Evolutionary conservation across 1,140 invertebrate genomes (phyloP), one percentile per base, ranked within the genome.

Genomic region (Harpegnathos saltator): DNA sequence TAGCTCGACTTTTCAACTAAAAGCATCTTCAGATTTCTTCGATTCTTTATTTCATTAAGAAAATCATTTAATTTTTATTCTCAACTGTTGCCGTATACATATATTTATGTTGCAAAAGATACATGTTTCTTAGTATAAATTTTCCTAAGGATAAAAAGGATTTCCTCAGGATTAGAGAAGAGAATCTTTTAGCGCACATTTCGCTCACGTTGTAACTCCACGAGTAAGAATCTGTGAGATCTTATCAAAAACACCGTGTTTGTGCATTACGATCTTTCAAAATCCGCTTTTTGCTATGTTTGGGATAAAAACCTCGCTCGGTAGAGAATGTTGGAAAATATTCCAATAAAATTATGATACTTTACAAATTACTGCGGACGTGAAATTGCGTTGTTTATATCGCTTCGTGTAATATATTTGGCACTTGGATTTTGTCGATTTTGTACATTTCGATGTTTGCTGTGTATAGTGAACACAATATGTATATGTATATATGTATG

Each of bases 361-460:
- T 22, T 22, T 56, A 48, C 59, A 80, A 80, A 80, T 71, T 48
- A 38, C 33, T 29, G 65, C n/a, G 74, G 74, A 38, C 62, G 44
- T 22, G 52, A 80, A 80, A 80, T 69, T 71, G 65, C 56, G 65
- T 80, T 80, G 65, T 65, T 80, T 71, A 80, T 69, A 44, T 68
- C 75, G 75, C 50, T 78, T 69, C 14, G 33, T 33, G 65, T 69
- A 68, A 69, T 80, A 80, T 80, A 80, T 80, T 80, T 80, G 75
- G 65, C 75, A 80, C 65, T 69, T 80, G 75, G 65, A 44, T 80
- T 71, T 44, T 58, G 75, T 80, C 65, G 65, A 80, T 80, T 80
- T 80, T 80, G 75, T 69, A 58, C 75, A 80, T 80, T 80, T 80
- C 75, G 75, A 69, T 80, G 65, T 80, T 80, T 80, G 19, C 63